Evolutionary conservation across 2,113 vertebrate genomes (phyloP).

Genomic region (Dicentrarchus labrax): DNA sequence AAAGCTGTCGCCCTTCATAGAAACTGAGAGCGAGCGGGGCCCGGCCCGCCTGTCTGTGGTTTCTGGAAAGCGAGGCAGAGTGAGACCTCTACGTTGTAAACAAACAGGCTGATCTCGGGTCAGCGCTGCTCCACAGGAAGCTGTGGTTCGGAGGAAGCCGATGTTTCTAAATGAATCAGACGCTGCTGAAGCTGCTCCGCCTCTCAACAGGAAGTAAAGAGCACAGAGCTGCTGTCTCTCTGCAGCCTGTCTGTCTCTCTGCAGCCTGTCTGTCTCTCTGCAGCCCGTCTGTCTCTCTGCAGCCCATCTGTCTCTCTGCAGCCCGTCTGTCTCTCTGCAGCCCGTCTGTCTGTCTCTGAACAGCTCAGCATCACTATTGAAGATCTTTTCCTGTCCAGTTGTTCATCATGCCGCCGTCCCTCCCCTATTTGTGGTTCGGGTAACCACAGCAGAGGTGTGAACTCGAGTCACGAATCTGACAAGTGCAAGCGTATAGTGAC

Average conservation of each 20-base stretch:
- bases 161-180: slow-evolving; percentile 35
- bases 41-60: neutral
- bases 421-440: no score
- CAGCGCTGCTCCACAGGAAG: slow-evolving; percentile 28
- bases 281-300: neutral
- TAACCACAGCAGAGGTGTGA: no score
- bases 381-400: neutral
- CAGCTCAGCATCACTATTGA: neutral
- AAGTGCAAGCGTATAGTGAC: no score
- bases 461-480: no score
- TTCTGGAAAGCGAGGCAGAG: slow-evolving; percentile 15
- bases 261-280: neutral
- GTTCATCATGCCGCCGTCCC: no score
- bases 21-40: neutral
- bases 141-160: neutral
- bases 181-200: neutral
- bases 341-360: neutral
- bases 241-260: neutral
- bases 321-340: neutral
- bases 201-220: slow-evolving; percentile 47
- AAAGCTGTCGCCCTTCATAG: neutral
- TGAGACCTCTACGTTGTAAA: slow-evolving; percentile 26
- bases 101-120: slow-evolving; percentile 34
- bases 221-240: neutral
- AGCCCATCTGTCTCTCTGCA: neutral